Evolutionary conservation across 1,140 invertebrate species (phyloP), one percentile per base, ranked within the genome.

Genomic region (Drosophila pallidifrons): DNA sequence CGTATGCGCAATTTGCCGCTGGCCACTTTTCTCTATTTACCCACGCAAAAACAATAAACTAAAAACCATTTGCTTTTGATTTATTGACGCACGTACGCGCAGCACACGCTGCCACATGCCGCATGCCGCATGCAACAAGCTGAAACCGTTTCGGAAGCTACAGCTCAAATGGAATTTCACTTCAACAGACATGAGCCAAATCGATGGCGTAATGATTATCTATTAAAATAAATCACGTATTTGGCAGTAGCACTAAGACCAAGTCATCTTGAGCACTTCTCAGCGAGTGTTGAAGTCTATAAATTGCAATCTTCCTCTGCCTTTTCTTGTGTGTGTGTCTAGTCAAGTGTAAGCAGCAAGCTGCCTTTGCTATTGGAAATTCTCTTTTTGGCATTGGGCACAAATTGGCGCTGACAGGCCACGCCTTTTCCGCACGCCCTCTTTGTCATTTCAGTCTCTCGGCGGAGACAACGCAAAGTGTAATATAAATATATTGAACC

Each of bases 161-260:
- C 20, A 25, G 47, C 35, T 38, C 38, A 11, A 41, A 7, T 41
- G 38, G 38, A 52, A 41, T 38, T 38, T 61, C 52, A 32, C 41
- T 70, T 3, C 57, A 65, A 45, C 67, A 75, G 67, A 79, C 80
- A 71, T 65, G 76, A 88, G 74, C 79, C 55, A 81, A 89, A 89
- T 89, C 81, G 86, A 90, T 89, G 81, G 85, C 81, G 73, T 88
- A 88, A 88, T 88, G 85, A 89, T 89, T 89, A 89, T 89, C 85
- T 90, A 89, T 89, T 89, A 89, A 89, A 89, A 89, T 89, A 89
- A 90, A 89, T 89, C 85, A 89, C 85, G 85, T 90, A 90, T 89
- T 81, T 81, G 85, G 81, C 83, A 87, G 73, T 69, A 77, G 54
- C 55, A 59, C 58, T 54, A 7, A n/a, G 51, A n/a, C 28, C n/a